phyloP scores from a whole-genome alignment of 2,113 vertebrate species.

The Aegithalos caudatus region DNA sequence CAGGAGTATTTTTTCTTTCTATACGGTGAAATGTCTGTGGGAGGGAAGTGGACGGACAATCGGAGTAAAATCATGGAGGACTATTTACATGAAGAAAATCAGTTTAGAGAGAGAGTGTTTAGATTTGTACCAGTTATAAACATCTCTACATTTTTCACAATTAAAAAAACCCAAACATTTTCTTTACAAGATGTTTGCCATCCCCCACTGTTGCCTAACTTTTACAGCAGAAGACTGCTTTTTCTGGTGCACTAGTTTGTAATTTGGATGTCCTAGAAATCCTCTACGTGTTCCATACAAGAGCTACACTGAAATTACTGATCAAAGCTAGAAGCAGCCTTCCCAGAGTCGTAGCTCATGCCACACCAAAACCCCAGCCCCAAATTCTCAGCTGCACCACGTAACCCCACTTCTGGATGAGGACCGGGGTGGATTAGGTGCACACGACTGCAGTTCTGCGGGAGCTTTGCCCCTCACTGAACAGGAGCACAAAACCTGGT shows the following conservation, averaged over 20 bases:
- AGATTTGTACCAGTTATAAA: background rate
- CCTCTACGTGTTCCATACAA: background rate
- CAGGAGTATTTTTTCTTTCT: background rate
- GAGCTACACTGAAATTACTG: background rate
- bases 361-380: background rate
- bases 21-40: fast-evolving
- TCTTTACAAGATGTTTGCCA: background rate
- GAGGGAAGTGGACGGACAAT: background rate
- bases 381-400: background rate
- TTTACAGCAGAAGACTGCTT: background rate
- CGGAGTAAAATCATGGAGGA: background rate
- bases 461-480: background rate
- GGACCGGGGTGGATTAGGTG: fast-evolving
- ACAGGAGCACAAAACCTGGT: background rate
- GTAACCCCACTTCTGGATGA: no score
- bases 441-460: fast-evolving
- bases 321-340: background rate
- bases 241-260: background rate
- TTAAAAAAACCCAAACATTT: background rate
- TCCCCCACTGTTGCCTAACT: background rate
- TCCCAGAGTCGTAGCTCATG: background rate
- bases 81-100: background rate
- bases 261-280: background rate
- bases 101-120: background rate
- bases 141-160: background rate